Evolutionary conservation across 2,113 vertebrate genomes (phyloP).

Genomic region (Myiagra hebetior): DNA sequence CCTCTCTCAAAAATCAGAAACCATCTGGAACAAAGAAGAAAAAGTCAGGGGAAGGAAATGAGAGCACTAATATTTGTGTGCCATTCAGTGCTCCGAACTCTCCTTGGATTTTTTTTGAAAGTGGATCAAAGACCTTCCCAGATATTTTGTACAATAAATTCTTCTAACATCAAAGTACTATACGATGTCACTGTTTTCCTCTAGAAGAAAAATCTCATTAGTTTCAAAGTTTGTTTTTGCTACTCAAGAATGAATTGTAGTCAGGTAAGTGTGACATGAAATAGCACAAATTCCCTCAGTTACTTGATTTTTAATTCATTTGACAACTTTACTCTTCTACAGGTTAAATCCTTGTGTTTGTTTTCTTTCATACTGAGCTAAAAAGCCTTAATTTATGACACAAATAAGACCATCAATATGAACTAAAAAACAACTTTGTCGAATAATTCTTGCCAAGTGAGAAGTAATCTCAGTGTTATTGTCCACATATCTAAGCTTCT

Average conservation of each 20-base stretch:
- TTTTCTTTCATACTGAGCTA: background rate
- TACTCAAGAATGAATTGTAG: background rate
- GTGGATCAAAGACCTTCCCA: conserved; percentile 10
- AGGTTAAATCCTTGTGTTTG: background rate
- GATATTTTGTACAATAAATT: conserved; percentile 4
- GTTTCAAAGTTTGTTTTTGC: background rate
- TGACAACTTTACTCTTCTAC: background rate
- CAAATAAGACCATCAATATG: background rate
- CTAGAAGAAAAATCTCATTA: background rate
- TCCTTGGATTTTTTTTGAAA: background rate
- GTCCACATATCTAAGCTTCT: background rate
- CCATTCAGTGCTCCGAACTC: background rate
- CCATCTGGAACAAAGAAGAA: background rate
- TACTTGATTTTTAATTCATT: background rate
- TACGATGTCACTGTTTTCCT: background rate
- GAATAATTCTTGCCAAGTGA: background rate
- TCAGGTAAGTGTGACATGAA: background rate
- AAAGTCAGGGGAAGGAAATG: background rate
- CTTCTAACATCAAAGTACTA: conserved; percentile 6
- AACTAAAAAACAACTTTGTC: background rate
- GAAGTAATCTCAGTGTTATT: background rate
- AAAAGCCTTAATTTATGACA: background rate
- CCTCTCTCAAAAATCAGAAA: background rate
- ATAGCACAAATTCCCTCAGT: background rate
- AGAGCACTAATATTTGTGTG: background rate